A percentile compares a stretch with the other conserved stretches of the same genome.
These are phyloP conservation scores for Erpobdella octoculata DNA, from an alignment of 2,888 invertebrate species.

Conservation along the genomic window DNA sequence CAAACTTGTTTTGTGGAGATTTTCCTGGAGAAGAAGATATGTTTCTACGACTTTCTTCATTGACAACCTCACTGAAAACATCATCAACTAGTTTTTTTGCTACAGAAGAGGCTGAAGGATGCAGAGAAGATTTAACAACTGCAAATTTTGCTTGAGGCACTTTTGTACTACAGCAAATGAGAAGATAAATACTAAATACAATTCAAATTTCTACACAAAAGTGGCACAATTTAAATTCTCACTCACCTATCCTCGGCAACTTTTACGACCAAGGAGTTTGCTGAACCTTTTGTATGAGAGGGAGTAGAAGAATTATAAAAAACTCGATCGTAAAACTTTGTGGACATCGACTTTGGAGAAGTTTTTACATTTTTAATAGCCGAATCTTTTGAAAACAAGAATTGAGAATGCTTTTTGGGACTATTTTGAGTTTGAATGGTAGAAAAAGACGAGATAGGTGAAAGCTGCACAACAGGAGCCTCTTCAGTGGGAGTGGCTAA, in stretches of 20 bases:
- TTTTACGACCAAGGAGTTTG: constrained; percentile 3
- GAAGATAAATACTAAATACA: too few relatives aligned
- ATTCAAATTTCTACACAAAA: too few relatives aligned
- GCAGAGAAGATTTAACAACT: background rate
- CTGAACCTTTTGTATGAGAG: background rate
- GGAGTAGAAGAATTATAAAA: background rate
- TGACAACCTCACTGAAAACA: background rate
- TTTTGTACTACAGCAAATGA: background rate
- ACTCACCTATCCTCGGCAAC: too few relatives aligned
- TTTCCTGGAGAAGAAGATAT: too few relatives aligned
- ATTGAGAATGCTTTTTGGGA: background rate
- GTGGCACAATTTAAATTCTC: too few relatives aligned
- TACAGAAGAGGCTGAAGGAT: background rate
- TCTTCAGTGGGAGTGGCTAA: background rate
- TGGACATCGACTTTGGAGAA: background rate
- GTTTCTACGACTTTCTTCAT: too few relatives aligned
- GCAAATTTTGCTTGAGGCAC: background rate
- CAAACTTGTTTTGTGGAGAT: too few relatives aligned
- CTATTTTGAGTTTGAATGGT: background rate
- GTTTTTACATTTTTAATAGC: background rate
- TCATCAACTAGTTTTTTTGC: background rate
- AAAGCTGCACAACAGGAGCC: background rate
- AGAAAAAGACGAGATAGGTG: background rate
- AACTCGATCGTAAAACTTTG: background rate
- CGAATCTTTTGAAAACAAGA: background rate